Conservation (phyloP, 35 echinoderm and acorn worm species). For the Anneissia japonica region DNA sequence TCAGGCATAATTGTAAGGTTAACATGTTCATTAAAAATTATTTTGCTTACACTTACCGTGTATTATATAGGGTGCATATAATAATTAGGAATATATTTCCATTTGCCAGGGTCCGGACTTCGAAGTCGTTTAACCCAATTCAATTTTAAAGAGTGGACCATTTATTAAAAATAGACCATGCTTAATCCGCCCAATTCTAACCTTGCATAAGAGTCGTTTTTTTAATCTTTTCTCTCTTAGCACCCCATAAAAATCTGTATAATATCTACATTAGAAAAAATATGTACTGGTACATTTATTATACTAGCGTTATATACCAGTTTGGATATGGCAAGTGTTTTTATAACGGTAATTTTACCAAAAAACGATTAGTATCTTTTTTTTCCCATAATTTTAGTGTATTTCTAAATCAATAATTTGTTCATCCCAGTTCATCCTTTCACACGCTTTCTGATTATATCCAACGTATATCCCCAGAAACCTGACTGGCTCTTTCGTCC, state of each 20-base stretch:
- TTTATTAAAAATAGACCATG: too few species aligned
- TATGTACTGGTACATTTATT: background rate
- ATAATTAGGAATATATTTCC: too few species aligned
- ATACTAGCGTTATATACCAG: background rate
- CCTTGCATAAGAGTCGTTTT: too few species aligned
- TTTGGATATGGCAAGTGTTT: background rate
- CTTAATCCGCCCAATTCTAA: too few species aligned
- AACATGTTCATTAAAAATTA: too few species aligned
- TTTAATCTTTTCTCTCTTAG: background rate
- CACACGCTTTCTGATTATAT: background rate
- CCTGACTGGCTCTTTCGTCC: background rate
- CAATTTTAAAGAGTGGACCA: too few species aligned
- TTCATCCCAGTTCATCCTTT: background rate
- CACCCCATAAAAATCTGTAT: background rate
- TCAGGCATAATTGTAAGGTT: too few species aligned
- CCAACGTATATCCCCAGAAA: background rate
- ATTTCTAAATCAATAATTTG: background rate
- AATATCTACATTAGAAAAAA: background rate
- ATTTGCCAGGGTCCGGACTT: too few species aligned
- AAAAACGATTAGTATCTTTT: background rate
- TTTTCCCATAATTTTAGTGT: background rate
- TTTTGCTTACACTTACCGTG: too few species aligned
- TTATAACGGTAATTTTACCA: background rate
- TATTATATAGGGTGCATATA: too few species aligned
- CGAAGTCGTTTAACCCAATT: too few species aligned